phyloP scores from a whole-genome alignment of 2,888 invertebrate genomes.

The Acanthoscelides obtectus region DNA sequence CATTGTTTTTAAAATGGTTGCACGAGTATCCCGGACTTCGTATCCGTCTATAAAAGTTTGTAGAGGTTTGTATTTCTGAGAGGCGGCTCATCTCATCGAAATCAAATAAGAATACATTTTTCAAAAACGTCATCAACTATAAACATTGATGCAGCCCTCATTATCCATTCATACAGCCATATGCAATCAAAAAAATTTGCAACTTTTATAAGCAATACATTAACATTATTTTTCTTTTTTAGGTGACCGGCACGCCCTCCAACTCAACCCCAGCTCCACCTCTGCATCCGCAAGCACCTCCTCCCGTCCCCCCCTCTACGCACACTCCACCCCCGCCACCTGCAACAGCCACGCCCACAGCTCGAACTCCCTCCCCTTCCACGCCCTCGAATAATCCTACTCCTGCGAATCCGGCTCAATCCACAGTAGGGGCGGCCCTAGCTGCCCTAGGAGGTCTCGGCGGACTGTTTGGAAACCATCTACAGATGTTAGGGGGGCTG shows the following conservation, averaged over 20 bases:
- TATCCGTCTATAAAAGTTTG: too few relatives aligned
- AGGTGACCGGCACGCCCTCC: neutral
- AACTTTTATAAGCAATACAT: too few relatives aligned
- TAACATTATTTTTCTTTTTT: neutral
- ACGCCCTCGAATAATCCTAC: neutral
- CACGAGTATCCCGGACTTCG: too few relatives aligned
- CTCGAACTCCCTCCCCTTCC: neutral
- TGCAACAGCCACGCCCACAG: neutral
- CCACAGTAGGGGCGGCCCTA: slow-evolving; percentile 44
- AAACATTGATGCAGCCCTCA: too few relatives aligned
- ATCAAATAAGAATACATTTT: too few relatives aligned
- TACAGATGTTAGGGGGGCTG: slow-evolving; percentile 45
- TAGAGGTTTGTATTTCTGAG: too few relatives aligned
- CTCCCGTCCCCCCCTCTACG: neutral
- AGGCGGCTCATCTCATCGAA: too few relatives aligned
- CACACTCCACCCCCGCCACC: neutral
- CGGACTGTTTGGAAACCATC: slow-evolving; percentile 41
- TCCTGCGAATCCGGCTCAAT: slow-evolving; percentile 23
- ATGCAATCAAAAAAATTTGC: too few relatives aligned
- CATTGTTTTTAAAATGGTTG: too few relatives aligned
- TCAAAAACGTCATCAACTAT: too few relatives aligned
- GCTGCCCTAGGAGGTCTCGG: slow-evolving; percentile 50
- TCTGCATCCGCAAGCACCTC: neutral
- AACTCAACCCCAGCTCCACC: neutral
- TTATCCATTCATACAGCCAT: too few relatives aligned